A percentile compares a stretch with the other conserved stretches of the same genome.
These are phyloP conservation scores for Paedocypris micromegethes DNA, from an alignment of 2,797 vertebrate genomes.

Conservation along the genomic window DNA sequence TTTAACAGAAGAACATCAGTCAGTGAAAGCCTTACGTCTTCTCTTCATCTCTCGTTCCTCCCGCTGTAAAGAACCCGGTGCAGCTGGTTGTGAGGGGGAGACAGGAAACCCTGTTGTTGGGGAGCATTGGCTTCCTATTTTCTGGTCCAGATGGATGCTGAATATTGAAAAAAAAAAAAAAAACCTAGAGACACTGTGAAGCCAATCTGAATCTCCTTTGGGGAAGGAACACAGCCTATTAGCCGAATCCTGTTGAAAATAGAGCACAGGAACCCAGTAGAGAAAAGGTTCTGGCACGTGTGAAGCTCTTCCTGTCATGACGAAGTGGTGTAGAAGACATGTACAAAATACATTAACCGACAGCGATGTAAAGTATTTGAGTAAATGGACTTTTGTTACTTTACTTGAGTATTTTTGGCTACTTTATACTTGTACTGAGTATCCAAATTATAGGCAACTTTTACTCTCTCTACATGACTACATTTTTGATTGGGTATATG, in stretches of 20 bases:
- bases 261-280: slow-evolving; percentile 48
- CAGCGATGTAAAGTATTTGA: too few species aligned
- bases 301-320: slow-evolving; percentile 41
- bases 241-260: slow-evolving; percentile 55
- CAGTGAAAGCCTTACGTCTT: background rate
- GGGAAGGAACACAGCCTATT: slow-evolving; percentile 50
- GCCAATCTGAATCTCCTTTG: slow-evolving; percentile 49
- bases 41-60: slow-evolving; percentile 55
- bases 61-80: slow-evolving; percentile 48
- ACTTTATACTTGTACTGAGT: too few species aligned
- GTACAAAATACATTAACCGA: slow-evolving; percentile 11
- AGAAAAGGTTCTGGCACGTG: slow-evolving; percentile 40
- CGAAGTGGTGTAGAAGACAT: slow-evolving; percentile 26
- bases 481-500: too few species aligned
- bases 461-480: too few species aligned
- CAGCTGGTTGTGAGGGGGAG: slow-evolving; percentile 46
- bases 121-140: slow-evolving; percentile 49
- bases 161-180: slow-evolving; percentile 50
- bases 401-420: too few species aligned
- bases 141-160: slow-evolving; percentile 54
- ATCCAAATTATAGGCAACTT: too few species aligned
- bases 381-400: too few species aligned
- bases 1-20: too few species aligned
- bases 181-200: slow-evolving; percentile 47
- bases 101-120: slow-evolving; percentile 21